Evolutionary conservation across 1,140 invertebrate species (phyloP).

Genomic region (Hyphantria cunea): DNA sequence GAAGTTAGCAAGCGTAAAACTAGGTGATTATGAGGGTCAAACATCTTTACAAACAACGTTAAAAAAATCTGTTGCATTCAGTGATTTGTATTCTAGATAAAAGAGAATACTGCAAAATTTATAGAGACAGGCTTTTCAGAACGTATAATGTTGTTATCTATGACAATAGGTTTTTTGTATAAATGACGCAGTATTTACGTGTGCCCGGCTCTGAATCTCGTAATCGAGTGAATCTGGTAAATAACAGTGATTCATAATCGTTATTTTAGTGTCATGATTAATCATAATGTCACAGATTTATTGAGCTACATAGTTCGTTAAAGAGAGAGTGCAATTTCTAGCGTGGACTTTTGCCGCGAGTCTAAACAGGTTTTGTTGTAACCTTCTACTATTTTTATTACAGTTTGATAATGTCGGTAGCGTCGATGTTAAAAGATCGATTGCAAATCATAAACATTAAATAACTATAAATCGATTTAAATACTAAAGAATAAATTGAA

Average conservation of each 20-base stretch:
- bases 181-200: constrained; percentile 6
- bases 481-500: too few species aligned
- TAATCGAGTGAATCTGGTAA: neutral
- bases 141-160: too few species aligned
- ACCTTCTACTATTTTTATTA: constrained; percentile 8
- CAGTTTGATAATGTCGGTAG: neutral
- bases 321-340: constrained; percentile 35
- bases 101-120: too few species aligned
- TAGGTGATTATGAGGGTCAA: neutral
- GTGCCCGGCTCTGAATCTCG: neutral
- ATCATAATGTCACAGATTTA: constrained; percentile 16
- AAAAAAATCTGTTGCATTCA: too few species aligned
- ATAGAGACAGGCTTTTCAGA: too few species aligned
- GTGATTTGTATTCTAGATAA: too few species aligned
- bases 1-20: constrained; percentile 8
- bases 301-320: constrained; percentile 22
- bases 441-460: neutral
- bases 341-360: constrained; percentile 9
- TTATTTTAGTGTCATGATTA: constrained; percentile 4
- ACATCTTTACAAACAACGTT: too few species aligned
- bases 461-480: too few species aligned
- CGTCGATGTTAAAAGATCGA: neutral
- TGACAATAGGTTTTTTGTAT: too few species aligned
- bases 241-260: constrained; percentile 1
- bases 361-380: constrained; percentile 27